Percentiles rank a stretch among this genome's conserved stretches.
Conservation (phyloP, 2,797 vertebrate species). For the Luscinia luscinia region DNA sequence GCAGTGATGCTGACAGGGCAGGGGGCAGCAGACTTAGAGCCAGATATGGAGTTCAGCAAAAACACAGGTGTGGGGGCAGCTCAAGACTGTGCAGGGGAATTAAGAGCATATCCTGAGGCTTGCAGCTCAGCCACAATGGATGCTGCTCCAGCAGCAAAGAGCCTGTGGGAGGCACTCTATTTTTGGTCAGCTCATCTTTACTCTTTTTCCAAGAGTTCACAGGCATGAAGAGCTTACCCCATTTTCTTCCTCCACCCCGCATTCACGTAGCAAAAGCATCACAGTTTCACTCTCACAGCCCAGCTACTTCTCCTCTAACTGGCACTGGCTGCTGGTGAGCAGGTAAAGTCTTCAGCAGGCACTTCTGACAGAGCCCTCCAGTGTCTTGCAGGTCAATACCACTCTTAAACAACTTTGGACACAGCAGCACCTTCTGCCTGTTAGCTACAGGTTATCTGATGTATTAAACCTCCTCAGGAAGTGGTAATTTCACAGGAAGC, state of each 20-base stretch:
- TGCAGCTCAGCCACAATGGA: neutral
- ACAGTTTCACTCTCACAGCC: neutral
- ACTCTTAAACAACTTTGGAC: neutral
- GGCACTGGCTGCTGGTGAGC: neutral
- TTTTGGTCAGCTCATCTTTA: neutral
- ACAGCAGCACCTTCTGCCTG: neutral
- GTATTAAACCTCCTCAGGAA: neutral
- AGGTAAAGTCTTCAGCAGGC: neutral
- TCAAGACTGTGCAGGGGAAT: neutral
- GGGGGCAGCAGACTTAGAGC: neutral
- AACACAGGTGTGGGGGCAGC: rapidly evolving
- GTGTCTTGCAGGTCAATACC: neutral
- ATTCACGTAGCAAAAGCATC: neutral
- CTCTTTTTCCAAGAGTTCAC: neutral
- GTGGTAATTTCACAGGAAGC: neutral
- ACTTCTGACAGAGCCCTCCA: neutral
- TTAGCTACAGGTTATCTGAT: neutral
- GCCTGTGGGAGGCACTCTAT: neutral
- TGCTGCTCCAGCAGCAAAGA: neutral
- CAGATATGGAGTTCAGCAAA: neutral
- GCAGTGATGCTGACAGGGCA: neutral
- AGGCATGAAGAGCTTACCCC: neutral
- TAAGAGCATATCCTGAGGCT: neutral
- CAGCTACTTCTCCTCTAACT: neutral
- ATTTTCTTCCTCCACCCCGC: neutral